phyloP scores from a whole-genome alignment of 2,113 vertebrate genomes.

The Takifugu flavidus region DNA sequence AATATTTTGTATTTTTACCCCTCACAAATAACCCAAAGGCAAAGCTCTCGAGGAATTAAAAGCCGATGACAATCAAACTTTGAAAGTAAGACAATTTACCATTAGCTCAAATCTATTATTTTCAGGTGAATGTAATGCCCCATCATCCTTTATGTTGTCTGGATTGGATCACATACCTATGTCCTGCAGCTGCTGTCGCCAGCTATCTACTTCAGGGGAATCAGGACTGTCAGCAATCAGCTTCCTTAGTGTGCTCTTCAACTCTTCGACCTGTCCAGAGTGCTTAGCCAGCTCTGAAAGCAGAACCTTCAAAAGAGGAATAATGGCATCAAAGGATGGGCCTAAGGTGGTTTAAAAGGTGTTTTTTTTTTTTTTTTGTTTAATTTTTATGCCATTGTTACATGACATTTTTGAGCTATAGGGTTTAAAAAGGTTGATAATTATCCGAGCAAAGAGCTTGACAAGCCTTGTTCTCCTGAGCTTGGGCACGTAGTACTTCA shows the following conservation, averaged over 20 bases:
- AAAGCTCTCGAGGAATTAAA: too few relatives aligned
- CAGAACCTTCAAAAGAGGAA: conserved; percentile 77
- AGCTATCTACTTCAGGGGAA: conserved; percentile 86
- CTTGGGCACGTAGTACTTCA: conserved; percentile 85
- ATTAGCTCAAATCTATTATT: not conserved
- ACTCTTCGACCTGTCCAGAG: conserved; percentile 85
- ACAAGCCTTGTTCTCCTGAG: conserved; percentile 90
- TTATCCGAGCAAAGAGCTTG: not conserved
- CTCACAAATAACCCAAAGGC: too few relatives aligned
- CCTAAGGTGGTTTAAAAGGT: too few relatives aligned
- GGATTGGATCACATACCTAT: conserved; percentile 78
- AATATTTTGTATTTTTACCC: too few relatives aligned
- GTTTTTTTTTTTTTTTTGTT: too few relatives aligned
- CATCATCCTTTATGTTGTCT: not conserved
- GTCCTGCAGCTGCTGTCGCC: conserved; percentile 89
- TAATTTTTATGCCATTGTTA: too few relatives aligned
- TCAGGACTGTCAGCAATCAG: conserved; percentile 86
- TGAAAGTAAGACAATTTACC: too few relatives aligned
- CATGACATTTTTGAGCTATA: too few relatives aligned
- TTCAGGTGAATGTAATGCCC: not conserved
- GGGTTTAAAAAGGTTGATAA: not conserved
- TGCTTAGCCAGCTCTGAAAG: conserved; percentile 87
- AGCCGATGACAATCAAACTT: too few relatives aligned
- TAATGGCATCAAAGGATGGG: not conserved
- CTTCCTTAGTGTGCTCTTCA: conserved; percentile 81